Evolutionary conservation across 2,888 invertebrate species (phyloP).

Genomic region (Drosophila mercatorum): DNA sequence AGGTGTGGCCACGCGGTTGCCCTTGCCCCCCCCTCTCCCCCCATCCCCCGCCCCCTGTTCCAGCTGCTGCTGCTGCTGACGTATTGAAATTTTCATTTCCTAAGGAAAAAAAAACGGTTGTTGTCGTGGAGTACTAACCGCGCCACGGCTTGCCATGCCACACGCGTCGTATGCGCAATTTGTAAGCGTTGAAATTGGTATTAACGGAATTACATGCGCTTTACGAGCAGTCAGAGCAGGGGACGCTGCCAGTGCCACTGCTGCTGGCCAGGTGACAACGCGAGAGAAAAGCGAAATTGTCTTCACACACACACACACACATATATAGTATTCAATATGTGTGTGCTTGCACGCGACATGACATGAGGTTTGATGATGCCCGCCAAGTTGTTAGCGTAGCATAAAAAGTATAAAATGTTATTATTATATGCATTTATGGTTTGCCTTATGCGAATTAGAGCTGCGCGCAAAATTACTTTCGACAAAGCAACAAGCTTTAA

Average conservation of each 20-base stretch:
- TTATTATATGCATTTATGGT: slow-evolving; percentile 2
- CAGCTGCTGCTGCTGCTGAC: slow-evolving; percentile 57
- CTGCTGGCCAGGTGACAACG: slow-evolving; percentile 52
- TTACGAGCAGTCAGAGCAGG: slow-evolving; percentile 61
- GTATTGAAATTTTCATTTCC: slow-evolving; percentile 74
- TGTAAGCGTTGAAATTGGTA: slow-evolving; percentile 74
- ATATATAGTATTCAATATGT: not conserved
- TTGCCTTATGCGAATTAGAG: not conserved
- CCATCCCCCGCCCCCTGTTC: too few species aligned
- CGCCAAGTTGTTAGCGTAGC: slow-evolving; percentile 4
- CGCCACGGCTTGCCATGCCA: slow-evolving; percentile 24
- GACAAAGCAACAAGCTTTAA: too few species aligned
- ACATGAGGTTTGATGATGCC: not conserved
- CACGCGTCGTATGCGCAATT: slow-evolving; percentile 75
- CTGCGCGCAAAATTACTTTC: not conserved
- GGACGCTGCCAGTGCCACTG: slow-evolving; percentile 22
- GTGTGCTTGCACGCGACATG: not conserved
- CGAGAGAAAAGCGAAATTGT: slow-evolving; percentile 49
- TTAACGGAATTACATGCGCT: slow-evolving; percentile 75
- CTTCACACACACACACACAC: not conserved
- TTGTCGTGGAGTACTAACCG: slow-evolving; percentile 13
- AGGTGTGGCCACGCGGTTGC: slow-evolving; percentile 22
- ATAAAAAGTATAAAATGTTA: slow-evolving; percentile 7
- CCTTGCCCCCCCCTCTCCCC: slow-evolving; percentile 29
- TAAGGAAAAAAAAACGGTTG: slow-evolving; percentile 37